Conservation (phyloP, 2,113 vertebrate species). For the Embiotoca jacksoni region DNA sequence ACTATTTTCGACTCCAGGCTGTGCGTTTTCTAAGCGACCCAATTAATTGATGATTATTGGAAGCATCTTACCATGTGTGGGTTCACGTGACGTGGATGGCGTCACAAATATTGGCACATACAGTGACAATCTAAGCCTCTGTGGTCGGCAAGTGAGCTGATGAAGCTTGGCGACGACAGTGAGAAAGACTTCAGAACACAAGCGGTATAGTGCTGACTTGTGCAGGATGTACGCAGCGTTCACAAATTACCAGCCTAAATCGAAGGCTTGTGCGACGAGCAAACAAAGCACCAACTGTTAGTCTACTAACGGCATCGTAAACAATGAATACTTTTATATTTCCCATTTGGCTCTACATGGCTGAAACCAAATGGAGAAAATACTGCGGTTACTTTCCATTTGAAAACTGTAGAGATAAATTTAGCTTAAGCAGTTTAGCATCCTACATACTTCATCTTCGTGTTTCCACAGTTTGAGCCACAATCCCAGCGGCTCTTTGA, state of each 20-base stretch:
- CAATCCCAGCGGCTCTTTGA: conserved; percentile 9
- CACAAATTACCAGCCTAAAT: conserved; percentile 55
- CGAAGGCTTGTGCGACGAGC: conserved; percentile 38
- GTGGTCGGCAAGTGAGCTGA: conserved; percentile 1
- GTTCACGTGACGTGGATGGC: background rate
- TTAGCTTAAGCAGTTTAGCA: background rate
- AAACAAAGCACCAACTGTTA: conserved; percentile 56
- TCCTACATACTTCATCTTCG: background rate
- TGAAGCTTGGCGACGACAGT: conserved; percentile 6
- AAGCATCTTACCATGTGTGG: background rate
- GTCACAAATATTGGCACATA: background rate
- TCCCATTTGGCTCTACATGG: conserved; percentile 23
- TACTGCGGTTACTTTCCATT: conserved; percentile 14
- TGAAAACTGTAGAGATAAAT: background rate
- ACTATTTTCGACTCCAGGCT: no score
- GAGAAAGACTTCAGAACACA: conserved; percentile 12
- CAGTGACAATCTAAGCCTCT: conserved; percentile 7
- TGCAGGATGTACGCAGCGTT: background rate
- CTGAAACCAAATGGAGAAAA: conserved; percentile 22
- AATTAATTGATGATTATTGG: no score
- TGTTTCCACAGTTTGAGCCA: conserved; percentile 8
- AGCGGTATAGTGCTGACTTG: conserved; percentile 21
- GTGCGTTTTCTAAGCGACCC: no score
- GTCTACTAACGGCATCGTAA: conserved; percentile 4
- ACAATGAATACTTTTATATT: conserved; percentile 30